Evolutionary conservation across 2,797 vertebrate species (phyloP), one percentile per base, ranked within the genome.

Genomic region (Triplophysa bombifrons): DNA sequence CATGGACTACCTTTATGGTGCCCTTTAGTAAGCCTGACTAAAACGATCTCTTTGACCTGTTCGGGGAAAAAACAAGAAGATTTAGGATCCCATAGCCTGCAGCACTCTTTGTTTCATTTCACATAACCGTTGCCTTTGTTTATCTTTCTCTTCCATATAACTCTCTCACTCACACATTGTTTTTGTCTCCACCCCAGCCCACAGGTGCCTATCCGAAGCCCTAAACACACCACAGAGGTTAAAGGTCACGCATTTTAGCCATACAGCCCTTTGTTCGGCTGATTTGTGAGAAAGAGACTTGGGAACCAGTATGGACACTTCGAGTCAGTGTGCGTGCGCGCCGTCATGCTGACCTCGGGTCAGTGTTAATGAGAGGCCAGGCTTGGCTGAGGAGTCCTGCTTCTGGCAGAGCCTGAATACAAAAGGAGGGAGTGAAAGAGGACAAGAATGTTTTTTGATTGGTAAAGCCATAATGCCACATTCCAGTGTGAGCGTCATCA

Each of bases 211-310:
- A 46, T 19, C 10, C 4, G 1, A 48, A 72, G 63, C 61, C 69
- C 72, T 72, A 72, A 79, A 72, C 12, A 48, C 48, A 66, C 61
- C 22, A 41, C 14, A 72, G 69, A 58, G 76, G 76, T 70, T 56
- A 82, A 74, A 69, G 70, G 65, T 79, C 76, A 69, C 4, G 71
- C 48, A 55, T 73, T 74, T 46, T 17, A 17, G 48, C 20, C 46
- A 71, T 46, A 44, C 51, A 64, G 19, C 60, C 17, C 48, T 46
- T 72, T 73, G 74, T 75, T 68, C n/a, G 14, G 14, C 7, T 34
- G 17, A 20, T 73, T 66, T 3, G 4, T 64, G 67, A 60, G 71
- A 80, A 80, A 69, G 14, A 27, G 51, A n/a, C 16, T 17, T 50
- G 25, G 55, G 48, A 70, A 80, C 51, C 14, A 11, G 53, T 20